A percentile compares a stretch with the other conserved stretches of the same genome.
Evolutionary conservation across 1,140 invertebrate species (phyloP).

Genomic region (Prorops nasuta): DNA sequence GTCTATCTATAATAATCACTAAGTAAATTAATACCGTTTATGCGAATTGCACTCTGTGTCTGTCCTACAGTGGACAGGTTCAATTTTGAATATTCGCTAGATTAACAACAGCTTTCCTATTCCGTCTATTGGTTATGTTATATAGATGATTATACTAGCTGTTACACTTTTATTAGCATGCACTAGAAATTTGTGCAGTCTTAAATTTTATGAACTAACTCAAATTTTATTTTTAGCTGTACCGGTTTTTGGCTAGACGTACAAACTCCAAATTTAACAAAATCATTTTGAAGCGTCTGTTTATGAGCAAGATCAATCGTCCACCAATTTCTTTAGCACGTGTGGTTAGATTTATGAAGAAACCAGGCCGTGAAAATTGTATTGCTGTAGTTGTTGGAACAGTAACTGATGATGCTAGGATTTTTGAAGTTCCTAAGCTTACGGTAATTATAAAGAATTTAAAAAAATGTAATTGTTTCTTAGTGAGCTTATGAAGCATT

Average conservation of each 20-base stretch:
- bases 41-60: constrained; percentile 50
- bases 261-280: constrained; percentile 96
- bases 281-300: constrained; percentile 91
- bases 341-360: constrained; percentile 83
- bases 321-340: constrained; percentile 91
- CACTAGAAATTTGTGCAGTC: not conserved
- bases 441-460: constrained; percentile 60
- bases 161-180: constrained; percentile 28
- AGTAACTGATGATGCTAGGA: constrained; percentile 93
- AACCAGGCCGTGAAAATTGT: constrained; percentile 79
- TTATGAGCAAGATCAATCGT: constrained; percentile 95
- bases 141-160: constrained; percentile 36
- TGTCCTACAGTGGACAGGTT: constrained; percentile 28
- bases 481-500: not conserved
- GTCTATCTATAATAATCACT: no score
- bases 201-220: not conserved
- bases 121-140: constrained; percentile 23
- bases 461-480: not conserved
- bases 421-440: constrained; percentile 89
- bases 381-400: constrained; percentile 94
- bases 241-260: constrained; percentile 92
- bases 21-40: no score
- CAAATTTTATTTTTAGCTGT: constrained; percentile 69
- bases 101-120: constrained; percentile 40
- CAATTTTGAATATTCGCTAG: constrained; percentile 51